phyloP scores from a whole-genome alignment of 2,797 vertebrate genomes.

The Bovichtus variegatus region DNA sequence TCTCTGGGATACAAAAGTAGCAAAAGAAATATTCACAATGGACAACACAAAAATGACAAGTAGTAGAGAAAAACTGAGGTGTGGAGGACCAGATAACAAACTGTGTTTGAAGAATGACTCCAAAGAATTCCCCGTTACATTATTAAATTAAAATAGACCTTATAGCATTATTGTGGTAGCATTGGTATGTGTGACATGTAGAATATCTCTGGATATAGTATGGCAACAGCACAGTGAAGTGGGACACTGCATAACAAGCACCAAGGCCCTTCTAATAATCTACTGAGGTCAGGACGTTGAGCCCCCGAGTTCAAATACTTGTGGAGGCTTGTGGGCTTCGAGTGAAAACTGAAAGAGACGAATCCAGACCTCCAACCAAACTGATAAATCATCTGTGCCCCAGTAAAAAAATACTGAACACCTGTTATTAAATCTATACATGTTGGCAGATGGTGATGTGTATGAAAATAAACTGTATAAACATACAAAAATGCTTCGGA shows the following conservation, averaged over 20 bases:
- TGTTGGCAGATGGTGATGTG: slow-evolving; percentile 68
- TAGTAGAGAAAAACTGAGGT: slow-evolving; percentile 32
- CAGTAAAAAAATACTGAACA: slow-evolving; percentile 47
- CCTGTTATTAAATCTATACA: slow-evolving; percentile 64
- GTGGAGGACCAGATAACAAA: slow-evolving; percentile 35
- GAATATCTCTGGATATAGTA: slow-evolving; percentile 41
- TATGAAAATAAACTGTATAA: slow-evolving; percentile 74
- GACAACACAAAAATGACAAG: slow-evolving; percentile 52
- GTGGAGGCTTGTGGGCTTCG: slow-evolving; percentile 31
- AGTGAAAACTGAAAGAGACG: slow-evolving; percentile 49
- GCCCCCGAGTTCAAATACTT: slow-evolving; percentile 48
- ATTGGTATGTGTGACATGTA: slow-evolving; percentile 47
- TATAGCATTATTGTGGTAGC: slow-evolving; percentile 38
- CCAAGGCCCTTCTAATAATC: slow-evolving; percentile 55
- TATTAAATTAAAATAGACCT: slow-evolving; percentile 49
- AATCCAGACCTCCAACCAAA: slow-evolving; percentile 55
- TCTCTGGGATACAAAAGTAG: slow-evolving; percentile 86
- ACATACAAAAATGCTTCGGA: slow-evolving; percentile 68
- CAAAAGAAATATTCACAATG: slow-evolving; percentile 77
- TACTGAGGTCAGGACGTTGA: slow-evolving; percentile 70
- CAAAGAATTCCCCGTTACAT: slow-evolving; percentile 33
- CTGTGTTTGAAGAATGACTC: slow-evolving; percentile 32
- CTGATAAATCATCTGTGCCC: slow-evolving; percentile 45
- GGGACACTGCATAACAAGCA: slow-evolving; percentile 68
- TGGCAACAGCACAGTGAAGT: slow-evolving; percentile 75